Evolutionary conservation across 2,888 invertebrate genomes (phyloP), one percentile per base, ranked within the genome.

Genomic region (Mayetiola destructor): DNA sequence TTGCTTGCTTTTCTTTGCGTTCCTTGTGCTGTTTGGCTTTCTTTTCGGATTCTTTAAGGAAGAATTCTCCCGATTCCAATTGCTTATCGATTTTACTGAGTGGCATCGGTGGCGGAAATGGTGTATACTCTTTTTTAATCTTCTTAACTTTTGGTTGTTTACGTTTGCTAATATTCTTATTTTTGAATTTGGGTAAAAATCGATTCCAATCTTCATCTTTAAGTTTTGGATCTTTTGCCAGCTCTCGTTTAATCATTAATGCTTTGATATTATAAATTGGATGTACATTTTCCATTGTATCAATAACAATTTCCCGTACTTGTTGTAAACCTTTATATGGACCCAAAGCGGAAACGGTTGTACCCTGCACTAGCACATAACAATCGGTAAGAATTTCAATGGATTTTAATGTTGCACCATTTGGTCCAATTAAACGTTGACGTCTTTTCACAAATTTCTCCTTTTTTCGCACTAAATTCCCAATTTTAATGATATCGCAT

Each of bases 221-320:
- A 57, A 99, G 70, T 66, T 83, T 84, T 0, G 94, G 88, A 76
- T 99, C 92, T 73, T 94, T 95, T 65, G 88, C 85, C 58, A 99
- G 73, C 72, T 99, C 96, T 63, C 85, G 79, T 70, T 97, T 97
- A 56, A 99, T 95, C 96, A 99, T 97, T 56, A 99, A 73, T 2
- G 91, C 87, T 75, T 96, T 90, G 1, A 99, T 94, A 66, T 95
- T 96, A 68, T 96, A 97, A 70, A 99, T 92, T 1, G 99, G 99
- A 76, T 99, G 99, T 57, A 99, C 81, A 71, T 99, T 99, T 68
- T 90, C 91, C 96, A 99, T 96, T 0, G 95, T 95, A 64, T 99
- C 97, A 67, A 88, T 85, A 1, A 91, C 89, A 65, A 99, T 89
- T 64, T 87, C 82, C 58, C 95, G 77, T 0, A 90, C 89, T 70